These are phyloP conservation scores for Urocynchramus pylzowi DNA, from an alignment of 2,113 vertebrate species.

Conservation along the genomic window DNA sequence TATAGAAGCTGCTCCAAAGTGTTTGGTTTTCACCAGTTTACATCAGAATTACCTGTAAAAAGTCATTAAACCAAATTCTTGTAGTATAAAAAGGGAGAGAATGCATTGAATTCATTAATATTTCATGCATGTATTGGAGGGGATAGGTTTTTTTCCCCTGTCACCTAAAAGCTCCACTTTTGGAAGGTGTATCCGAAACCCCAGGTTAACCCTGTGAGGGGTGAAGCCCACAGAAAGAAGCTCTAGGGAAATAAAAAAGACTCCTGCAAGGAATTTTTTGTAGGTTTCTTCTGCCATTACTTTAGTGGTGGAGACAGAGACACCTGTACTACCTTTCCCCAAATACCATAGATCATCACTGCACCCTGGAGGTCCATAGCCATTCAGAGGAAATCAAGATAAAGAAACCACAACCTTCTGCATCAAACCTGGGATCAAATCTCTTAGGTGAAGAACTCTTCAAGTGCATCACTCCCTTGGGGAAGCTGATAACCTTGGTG, in stretches of 20 bases:
- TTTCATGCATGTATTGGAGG: neutral
- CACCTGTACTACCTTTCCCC: neutral
- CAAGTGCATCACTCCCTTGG: neutral
- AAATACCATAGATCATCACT: neutral
- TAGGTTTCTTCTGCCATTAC: neutral
- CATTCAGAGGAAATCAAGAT: neutral
- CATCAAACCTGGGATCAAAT: neutral
- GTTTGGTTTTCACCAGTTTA: neutral
- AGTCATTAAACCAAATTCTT: neutral
- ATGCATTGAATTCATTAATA: neutral
- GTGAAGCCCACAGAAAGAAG: neutral
- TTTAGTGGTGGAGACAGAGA: neutral
- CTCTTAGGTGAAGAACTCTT: neutral
- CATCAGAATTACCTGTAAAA: neutral
- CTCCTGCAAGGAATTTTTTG: neutral
- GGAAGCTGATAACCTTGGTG: neutral
- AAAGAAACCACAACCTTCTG: neutral
- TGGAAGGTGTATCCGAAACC: neutral
- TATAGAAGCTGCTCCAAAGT: neutral
- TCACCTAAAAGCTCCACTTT: neutral
- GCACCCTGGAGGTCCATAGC: neutral
- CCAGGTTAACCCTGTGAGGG: neutral
- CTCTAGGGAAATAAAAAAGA: rapidly evolving
- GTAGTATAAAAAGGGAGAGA: neutral
- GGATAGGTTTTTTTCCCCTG: neutral